These are phyloP conservation scores for Syrista parreyssii DNA, from an alignment of 2,888 invertebrate species.

Conservation along the genomic window DNA sequence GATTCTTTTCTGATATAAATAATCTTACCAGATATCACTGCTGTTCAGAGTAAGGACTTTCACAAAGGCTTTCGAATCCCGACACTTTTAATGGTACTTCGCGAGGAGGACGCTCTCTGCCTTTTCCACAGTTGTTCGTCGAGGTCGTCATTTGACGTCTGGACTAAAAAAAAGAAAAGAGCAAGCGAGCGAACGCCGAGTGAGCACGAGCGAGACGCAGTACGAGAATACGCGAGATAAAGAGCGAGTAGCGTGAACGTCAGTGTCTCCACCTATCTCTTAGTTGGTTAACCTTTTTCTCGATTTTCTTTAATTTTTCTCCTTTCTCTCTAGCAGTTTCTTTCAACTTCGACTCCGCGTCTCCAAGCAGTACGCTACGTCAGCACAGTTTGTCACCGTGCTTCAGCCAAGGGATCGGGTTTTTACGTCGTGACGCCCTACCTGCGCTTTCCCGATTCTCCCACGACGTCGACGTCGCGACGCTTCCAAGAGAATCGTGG, in stretches of 20 bases:
- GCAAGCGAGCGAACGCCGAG: neutral
- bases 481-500: neutral
- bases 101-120: conserved; percentile 20
- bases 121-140: neutral
- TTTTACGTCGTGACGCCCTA: conserved; percentile 26
- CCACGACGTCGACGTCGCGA: conserved; percentile 7
- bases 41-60: neutral
- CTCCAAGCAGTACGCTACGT: conserved; percentile 26
- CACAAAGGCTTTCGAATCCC: conserved; percentile 16
- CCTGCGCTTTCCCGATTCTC: conserved; percentile 2
- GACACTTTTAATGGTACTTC: conserved; percentile 32
- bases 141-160: neutral
- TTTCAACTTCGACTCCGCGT: neutral
- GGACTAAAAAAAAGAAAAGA: neutral
- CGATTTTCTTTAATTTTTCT: neutral
- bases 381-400: conserved; percentile 45
- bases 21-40: neutral
- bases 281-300: neutral
- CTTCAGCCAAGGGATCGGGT: conserved; percentile 39
- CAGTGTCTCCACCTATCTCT: neutral
- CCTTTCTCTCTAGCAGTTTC: neutral
- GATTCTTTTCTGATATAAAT: neutral
- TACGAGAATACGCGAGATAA: neutral
- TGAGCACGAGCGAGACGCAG: neutral
- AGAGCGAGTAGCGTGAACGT: neutral